Evolutionary conservation across 2,113 vertebrate species (phyloP), one percentile per base, ranked within the genome.

Genomic region (Amphiprion ocellaris): DNA sequence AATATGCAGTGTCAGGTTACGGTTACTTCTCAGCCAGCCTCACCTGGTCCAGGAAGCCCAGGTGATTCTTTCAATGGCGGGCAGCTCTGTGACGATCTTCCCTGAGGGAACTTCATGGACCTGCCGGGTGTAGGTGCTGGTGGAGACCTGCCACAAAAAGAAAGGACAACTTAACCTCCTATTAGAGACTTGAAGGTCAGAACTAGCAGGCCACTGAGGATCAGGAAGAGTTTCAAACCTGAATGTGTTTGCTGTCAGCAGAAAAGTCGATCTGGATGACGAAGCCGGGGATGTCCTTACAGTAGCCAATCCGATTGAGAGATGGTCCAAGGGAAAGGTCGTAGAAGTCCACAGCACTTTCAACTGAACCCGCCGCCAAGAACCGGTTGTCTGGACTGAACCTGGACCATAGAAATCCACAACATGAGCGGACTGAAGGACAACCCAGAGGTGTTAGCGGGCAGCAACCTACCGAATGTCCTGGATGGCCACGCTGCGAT

Each of bases 11-110:
- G 30, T 6, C 4, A 4, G 30, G 30, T 30, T 30, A 30, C 30
- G 30, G 30, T 30, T 30, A 41, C 10, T 41, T 44, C 10, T 14
- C 14, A 14, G 41, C 41, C 49, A 10, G 59, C 10, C 83, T 94
- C 68, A 99, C 98, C 98, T 99, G 86, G 98, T 99, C 98, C 98
- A 99, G 0, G 97, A 97, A 19, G 98, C 97, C 98, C 98, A 99
- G 1, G 98, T 99, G 93, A 99, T 97, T 90, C 95, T 97, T 74
- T 99, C 97, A 4, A 95, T 93, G 12, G 94, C 19, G 0, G 83
- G 3, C 49, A 91, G 90, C 62, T 99, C 98, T 0, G 93, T 92
- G 54, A 99, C 89, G 30, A 96, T 91, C 89, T 97, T 99, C 73
- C 98, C 98, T 6, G 96, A 92, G 4, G 98, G 97, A 21, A 99